Evolutionary conservation across 2,888 invertebrate genomes (phyloP).

Genomic region (Agrochola lota): DNA sequence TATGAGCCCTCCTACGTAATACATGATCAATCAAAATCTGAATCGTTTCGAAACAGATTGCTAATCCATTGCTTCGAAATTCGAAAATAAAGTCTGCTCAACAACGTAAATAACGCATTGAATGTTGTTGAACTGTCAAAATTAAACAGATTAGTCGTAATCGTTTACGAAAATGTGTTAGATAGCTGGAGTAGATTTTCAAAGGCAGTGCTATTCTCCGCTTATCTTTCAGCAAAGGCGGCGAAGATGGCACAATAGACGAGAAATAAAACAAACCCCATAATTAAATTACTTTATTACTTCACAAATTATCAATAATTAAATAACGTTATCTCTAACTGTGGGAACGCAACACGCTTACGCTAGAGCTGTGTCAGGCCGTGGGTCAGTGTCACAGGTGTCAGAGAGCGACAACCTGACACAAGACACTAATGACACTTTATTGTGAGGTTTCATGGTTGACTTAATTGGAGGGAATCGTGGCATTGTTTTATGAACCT

Average conservation of each 20-base stretch:
- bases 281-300: conserved; percentile 51
- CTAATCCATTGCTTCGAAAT: too few species aligned
- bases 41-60: too few species aligned
- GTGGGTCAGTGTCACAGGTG: conserved; percentile 48
- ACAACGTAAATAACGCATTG: too few species aligned
- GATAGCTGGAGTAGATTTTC: background rate
- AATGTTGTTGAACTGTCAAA: too few species aligned
- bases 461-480: conserved; percentile 37
- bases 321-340: conserved; percentile 40
- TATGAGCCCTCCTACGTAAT: background rate
- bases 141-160: too few species aligned
- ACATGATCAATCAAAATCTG: too few species aligned
- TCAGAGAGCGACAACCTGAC: conserved; percentile 46
- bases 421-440: conserved; percentile 38
- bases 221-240: background rate
- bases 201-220: background rate
- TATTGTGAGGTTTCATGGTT: conserved; percentile 32
- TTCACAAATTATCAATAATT: conserved; percentile 45
- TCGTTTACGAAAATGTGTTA: too few species aligned
- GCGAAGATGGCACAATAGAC: background rate
- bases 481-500: background rate
- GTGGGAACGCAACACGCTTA: conserved; percentile 62
- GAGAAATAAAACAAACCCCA: conserved; percentile 40
- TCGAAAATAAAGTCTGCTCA: too few species aligned
- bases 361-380: conserved; percentile 51